phyloP scores from a whole-genome alignment of 2,797 vertebrate species.

The Pseudochirops corinnae region DNA sequence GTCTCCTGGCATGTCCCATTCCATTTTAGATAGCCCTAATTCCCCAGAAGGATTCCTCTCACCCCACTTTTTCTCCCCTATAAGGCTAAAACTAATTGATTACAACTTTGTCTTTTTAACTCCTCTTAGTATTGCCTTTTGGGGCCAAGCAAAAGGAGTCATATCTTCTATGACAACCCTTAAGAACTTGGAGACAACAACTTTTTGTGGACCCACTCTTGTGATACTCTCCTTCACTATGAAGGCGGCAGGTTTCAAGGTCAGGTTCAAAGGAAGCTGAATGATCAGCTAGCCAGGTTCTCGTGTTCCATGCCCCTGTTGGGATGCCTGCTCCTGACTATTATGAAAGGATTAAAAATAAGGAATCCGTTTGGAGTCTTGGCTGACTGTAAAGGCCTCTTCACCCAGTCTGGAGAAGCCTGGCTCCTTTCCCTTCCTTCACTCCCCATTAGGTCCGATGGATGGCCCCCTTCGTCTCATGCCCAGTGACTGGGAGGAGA shows the following conservation, averaged over 20 bases:
- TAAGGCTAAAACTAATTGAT: neutral
- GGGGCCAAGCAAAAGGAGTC: neutral
- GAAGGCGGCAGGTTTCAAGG: neutral
- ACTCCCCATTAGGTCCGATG: neutral
- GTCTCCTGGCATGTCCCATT: neutral
- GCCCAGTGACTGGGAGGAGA: neutral
- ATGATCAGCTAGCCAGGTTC: neutral
- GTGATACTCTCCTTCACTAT: neutral
- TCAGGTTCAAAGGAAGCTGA: neutral
- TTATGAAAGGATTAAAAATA: neutral
- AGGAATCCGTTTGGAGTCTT: neutral
- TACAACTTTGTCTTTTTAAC: neutral
- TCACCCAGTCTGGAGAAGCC: neutral
- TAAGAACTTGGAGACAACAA: neutral
- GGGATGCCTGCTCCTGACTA: neutral
- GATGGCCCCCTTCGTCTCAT: neutral
- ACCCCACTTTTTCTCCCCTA: neutral
- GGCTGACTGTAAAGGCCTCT: neutral
- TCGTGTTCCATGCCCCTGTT: neutral
- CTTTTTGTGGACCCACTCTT: neutral
- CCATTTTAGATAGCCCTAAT: neutral
- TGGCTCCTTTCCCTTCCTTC: neutral
- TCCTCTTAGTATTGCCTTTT: neutral
- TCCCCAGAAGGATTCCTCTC: neutral
- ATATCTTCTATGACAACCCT: neutral